These are phyloP conservation scores for Panopea generosa DNA, from an alignment of 2,888 invertebrate species.

Conservation along the genomic window DNA sequence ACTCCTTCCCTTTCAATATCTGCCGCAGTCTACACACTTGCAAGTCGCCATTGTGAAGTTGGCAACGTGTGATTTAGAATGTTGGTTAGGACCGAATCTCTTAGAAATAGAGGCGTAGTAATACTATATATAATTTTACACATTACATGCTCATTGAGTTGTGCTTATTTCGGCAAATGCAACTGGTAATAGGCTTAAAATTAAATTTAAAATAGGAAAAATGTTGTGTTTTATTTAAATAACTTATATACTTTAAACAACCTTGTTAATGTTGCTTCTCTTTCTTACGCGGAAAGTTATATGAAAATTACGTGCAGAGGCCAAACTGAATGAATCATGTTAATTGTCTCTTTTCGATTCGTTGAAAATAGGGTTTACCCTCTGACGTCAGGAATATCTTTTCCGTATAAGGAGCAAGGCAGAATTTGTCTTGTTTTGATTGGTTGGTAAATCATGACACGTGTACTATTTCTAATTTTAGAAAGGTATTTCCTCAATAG, in stretches of 20 bases:
- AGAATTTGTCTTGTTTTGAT: constrained; percentile 6
- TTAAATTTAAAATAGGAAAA: not conserved
- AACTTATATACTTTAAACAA: no score
- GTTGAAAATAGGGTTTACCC: constrained; percentile 15
- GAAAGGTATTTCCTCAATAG: constrained; percentile 6
- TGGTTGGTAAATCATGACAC: constrained; percentile 6
- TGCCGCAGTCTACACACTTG: constrained; percentile 36
- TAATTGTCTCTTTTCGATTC: constrained; percentile 28
- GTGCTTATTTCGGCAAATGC: not conserved
- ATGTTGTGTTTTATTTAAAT: no score
- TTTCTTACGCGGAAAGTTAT: not conserved
- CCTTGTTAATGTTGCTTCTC: no score
- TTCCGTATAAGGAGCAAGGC: constrained; percentile 18
- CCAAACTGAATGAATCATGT: constrained; percentile 56
- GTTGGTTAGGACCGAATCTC: constrained; percentile 31
- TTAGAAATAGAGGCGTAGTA: not conserved
- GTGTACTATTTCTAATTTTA: constrained; percentile 4
- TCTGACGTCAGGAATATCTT: constrained; percentile 36
- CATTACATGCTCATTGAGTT: no score
- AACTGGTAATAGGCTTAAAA: not conserved
- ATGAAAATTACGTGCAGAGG: not conserved
- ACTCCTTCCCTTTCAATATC: constrained; percentile 66
- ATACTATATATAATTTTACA: not conserved
- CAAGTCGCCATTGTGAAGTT: constrained; percentile 73
- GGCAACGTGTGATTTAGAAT: constrained; percentile 69